phyloP scores from a whole-genome alignment of 2,888 invertebrate species.

The Thymelicus sylvestris region DNA sequence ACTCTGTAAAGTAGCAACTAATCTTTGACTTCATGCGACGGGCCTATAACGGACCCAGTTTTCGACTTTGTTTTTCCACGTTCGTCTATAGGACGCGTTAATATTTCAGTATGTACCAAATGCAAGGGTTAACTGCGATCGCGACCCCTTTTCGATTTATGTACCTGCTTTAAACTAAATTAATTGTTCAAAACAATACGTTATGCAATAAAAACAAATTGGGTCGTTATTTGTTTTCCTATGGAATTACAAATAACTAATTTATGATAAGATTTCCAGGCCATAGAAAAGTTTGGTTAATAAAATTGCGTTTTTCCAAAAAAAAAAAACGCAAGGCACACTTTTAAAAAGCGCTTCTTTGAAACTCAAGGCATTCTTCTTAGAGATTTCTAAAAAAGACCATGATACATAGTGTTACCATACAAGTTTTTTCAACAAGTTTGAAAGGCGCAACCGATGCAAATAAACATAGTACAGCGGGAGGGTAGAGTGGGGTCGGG shows the following conservation, averaged over 20 bases:
- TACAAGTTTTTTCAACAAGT: slow-evolving; percentile 49
- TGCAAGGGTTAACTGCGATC: slow-evolving; percentile 79
- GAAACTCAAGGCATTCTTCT: neutral
- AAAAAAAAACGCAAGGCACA: too few species aligned
- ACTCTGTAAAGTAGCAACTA: slow-evolving; percentile 44
- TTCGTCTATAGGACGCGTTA: slow-evolving; percentile 78
- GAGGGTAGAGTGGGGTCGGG: slow-evolving; percentile 52
- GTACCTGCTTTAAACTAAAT: slow-evolving; percentile 17
- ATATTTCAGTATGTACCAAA: slow-evolving; percentile 80
- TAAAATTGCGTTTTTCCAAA: too few species aligned
- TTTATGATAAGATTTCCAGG: too few species aligned
- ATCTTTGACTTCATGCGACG: slow-evolving; percentile 77
- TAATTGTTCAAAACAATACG: neutral
- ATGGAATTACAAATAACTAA: too few species aligned
- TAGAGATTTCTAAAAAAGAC: slow-evolving; percentile 23
- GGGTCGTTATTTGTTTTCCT: too few species aligned
- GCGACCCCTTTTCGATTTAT: slow-evolving; percentile 26
- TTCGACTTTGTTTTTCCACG: slow-evolving; percentile 83
- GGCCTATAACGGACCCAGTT: slow-evolving; percentile 79
- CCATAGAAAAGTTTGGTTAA: too few species aligned
- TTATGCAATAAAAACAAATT: neutral
- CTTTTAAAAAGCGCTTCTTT: too few species aligned
- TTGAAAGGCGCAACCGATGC: slow-evolving; percentile 68
- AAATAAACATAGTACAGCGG: slow-evolving; percentile 72
- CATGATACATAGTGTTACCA: slow-evolving; percentile 27